Base-by-base conservation (phyloP, 2,888 invertebrate genomes). In the Steromphala cineraria region DNA sequence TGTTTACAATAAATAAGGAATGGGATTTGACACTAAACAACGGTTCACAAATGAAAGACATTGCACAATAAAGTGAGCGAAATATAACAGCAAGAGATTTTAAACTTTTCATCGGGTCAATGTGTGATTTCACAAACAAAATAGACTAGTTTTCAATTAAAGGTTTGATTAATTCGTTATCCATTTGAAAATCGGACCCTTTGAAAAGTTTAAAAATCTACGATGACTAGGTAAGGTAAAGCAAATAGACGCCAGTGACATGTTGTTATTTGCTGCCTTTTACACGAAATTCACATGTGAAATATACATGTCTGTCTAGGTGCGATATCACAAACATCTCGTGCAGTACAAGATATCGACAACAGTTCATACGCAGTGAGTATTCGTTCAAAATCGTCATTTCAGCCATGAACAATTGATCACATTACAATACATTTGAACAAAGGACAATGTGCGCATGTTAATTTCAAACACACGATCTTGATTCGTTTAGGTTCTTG, bases 1-100 rank as follows among this genome's bases (percentile, higher is more conserved):
- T 31, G 28, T 71, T 71, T 19, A 71, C 71, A 71, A 71, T 71
- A 71, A 71, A 71, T 71, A 71, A 71, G 71, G 71, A 71, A 71
- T 71, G 71, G 71, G 71, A 36, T 36, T 71, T 40, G 71, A 31
- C 36, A 71, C 31, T 71, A 71, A 71, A 71, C 31, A 15, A 71
- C 31, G 17, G 40, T 71, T 40, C 31, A 71, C 40, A 71, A 31
- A 31, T 71, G 71, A 71, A 71, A 71, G 71, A 71, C 71, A 71
- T 36, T 71, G 31, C 71, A 71, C 31, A 36, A 31, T 19, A 19
- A 31, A 36, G 71, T 36, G 71, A 71, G 71, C 71, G 31, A 62
- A n/a, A 62, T 62, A 62, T 62, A 62, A 24, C 56, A 56, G 56
- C 56, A 24, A 56, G 28, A 8, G 24, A 62, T 62, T 28, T 28